Evolutionary conservation across 2,113 vertebrate species (phyloP).

Genomic region (human (Homo sapiens)): GRCh38 chr7:53271001-53271500

Average conservation of each 20-base stretch:
- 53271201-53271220: accelerated
- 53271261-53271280: not conserved
- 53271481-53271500: not conserved
- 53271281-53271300: not conserved
- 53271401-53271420: not conserved
- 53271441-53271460: not conserved
- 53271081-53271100: not conserved
- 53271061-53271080: not conserved
- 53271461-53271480: accelerated
- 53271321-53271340: no score
- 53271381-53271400: not conserved
- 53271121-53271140: not conserved
- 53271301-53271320: not conserved
- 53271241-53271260: not conserved
- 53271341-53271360: no score
- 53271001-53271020: not conserved
- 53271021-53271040: not conserved
- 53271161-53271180: not conserved
- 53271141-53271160: not conserved
- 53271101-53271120: not conserved
- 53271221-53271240: accelerated
- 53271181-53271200: not conserved
- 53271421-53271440: not conserved
- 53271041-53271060: not conserved
- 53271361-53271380: not conserved